Conservation (phyloP, 2,797 vertebrate species). For the Delichon dasypus region DNA sequence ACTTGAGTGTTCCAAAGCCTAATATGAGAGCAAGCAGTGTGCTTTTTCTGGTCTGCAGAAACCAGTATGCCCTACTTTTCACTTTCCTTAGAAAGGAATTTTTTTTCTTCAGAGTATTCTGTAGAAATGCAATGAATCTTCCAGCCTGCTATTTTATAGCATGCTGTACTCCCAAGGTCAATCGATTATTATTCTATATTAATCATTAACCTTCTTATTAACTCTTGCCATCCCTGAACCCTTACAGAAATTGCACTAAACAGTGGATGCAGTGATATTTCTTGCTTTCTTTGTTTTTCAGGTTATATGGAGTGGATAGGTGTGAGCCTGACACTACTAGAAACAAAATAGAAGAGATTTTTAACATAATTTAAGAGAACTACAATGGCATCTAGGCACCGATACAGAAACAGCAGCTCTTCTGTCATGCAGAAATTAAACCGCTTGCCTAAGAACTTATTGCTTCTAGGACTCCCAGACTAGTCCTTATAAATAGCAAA, state of each 20-base stretch:
- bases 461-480: slow-evolving; percentile 64
- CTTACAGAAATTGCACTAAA: neutral
- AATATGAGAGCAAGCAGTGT: neutral
- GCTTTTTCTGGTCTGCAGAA: slow-evolving; percentile 35
- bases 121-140: neutral
- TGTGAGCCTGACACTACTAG: neutral
- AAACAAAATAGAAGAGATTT: neutral
- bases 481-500: slow-evolving; percentile 73
- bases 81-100: neutral
- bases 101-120: slow-evolving; percentile 7
- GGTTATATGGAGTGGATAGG: neutral
- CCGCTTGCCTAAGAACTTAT: slow-evolving; percentile 49
- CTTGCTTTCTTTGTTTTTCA: neutral
- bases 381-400: neutral
- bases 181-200: slow-evolving; percentile 40
- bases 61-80: slow-evolving; percentile 41
- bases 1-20: slow-evolving; percentile 23
- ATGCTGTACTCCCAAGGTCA: neutral
- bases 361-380: slow-evolving; percentile 16
- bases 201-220: slow-evolving; percentile 31
- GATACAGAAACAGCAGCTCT: neutral
- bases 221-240: neutral
- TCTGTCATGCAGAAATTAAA: slow-evolving; percentile 49
- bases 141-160: neutral
- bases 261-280: neutral